Evolutionary conservation across 2,113 vertebrate species (phyloP), one percentile per base, ranked within the genome.

Genomic region (Odocoileus hemionus): DNA sequence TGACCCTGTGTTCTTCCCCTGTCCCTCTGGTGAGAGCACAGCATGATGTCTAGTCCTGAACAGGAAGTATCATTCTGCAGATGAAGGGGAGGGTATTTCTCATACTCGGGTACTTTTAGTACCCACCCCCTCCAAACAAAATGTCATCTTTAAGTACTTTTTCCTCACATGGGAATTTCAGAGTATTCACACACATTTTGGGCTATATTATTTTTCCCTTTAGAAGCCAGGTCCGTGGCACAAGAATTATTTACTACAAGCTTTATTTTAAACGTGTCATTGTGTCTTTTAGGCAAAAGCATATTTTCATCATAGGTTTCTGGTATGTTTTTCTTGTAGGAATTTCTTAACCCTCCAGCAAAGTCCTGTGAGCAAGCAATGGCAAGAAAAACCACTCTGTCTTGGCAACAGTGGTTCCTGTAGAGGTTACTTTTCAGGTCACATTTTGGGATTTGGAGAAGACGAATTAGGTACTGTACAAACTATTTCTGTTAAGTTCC

Each of bases 261-360:
- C 84, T 86, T 94, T 86, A 86, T 76, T 94, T 83, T 67, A 50
- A 96, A 74, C 11, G 58, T 85, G 70, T 95, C 36, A 47, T 47
- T 86, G 28, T 85, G 6, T 4, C 30, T 76, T 84, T 88, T 47
- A 92, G 54, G 47, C 60, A 58, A 88, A 89, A 43, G 43, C 39
- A 5, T 64, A 14, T 79, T 95, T 84, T 97, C 85, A 94, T 98
- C 97, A 98, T 86, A 52, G 74, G 89, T 94, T 97, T 96, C 92
- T 86, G 95, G 74, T 98, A 28, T 98, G 91, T 98, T 98, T 98
- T 98, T 97, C 98, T 99, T 98, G 50, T 92, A 99, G 99, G 96
- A 99, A 99, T 98, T 99, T 99, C 98, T 99, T 99, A 98, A 99
- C 99, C 96, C 99, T 99, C 90, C 99, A 99, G 98, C 99, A 99